phyloP scores from a whole-genome alignment of 2,888 invertebrate species.

The Drosophila acutilabella region DNA sequence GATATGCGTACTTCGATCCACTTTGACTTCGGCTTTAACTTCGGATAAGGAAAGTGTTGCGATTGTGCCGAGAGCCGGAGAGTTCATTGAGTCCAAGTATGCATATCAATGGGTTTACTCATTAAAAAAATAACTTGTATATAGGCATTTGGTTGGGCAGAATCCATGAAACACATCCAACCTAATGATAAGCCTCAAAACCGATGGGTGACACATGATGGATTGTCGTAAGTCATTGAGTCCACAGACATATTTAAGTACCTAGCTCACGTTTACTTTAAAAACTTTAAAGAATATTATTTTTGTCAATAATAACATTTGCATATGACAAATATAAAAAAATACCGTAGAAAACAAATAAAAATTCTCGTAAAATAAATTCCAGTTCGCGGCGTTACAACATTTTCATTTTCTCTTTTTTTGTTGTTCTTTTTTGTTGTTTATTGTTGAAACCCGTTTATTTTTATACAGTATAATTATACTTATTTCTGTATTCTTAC shows the following conservation, averaged over 20 bases:
- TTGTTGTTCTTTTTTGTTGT: constrained; percentile 2
- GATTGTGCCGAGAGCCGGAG: neutral
- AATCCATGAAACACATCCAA: constrained; percentile 12
- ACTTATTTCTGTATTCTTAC: constrained; percentile 17
- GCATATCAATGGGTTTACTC: constrained; percentile 16
- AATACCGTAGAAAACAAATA: constrained; percentile 22
- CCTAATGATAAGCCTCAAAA: constrained; percentile 22
- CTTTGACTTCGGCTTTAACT: constrained; percentile 18
- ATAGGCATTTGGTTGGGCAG: constrained; percentile 12
- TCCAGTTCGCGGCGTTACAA: constrained; percentile 42
- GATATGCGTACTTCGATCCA: constrained; percentile 48
- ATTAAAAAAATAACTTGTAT: neutral
- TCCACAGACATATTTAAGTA: constrained; percentile 33
- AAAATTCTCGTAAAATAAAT: constrained; percentile 30
- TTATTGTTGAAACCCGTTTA: constrained; percentile 11
- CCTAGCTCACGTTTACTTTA: constrained; percentile 48
- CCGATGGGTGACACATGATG: constrained; percentile 21
- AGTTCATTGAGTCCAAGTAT: constrained; percentile 31
- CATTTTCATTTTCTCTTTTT: constrained; percentile 34
- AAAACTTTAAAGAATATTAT: constrained; percentile 32
- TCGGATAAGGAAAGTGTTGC: constrained; percentile 27
- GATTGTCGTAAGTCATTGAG: constrained; percentile 29
- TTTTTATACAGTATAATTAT: constrained; percentile 18
- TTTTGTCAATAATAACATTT: constrained; percentile 45
- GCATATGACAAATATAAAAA: constrained; percentile 42